Evolutionary conservation across 2,797 vertebrate species (phyloP), one percentile per base, ranked within the genome.

Genomic region (Diplodus puntazzo): DNA sequence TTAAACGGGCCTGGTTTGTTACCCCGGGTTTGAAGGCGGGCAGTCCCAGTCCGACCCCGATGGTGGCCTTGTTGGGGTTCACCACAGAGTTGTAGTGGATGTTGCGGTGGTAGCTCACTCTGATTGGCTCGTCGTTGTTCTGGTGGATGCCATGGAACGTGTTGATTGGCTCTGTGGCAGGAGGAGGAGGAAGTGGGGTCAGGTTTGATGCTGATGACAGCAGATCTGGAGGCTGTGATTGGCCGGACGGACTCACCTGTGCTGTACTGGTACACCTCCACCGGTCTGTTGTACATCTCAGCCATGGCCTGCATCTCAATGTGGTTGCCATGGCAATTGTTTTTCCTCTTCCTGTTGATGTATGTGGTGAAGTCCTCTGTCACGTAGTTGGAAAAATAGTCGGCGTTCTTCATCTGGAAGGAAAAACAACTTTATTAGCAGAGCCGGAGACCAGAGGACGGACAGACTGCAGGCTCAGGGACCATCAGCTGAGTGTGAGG

Each of bases 301-400:
- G 97, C 97, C 97, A 99, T 99, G 55, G 97, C 97, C 90, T 98
- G 97, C 97, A 98, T 98, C 91, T 98, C 97, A 13, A 98, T 98
- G 91, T 98, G 97, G 94, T 99, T 99, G 64, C 97, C 97, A 1
- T 99, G 97, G 88, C 97, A 98, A 67, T 97, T 98, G 92, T 97
- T 98, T 96, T 98, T 98, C 88, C 97, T 95, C 83, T 99, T 98
- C 84, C 97, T 96, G 93, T 97, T 98, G 92, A 99, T 97, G 92
- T 99, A 97, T 83, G 97, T 98, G 90, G 97, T 97, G 77, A 98
- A 98, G 83, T 99, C 97, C 90, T 99, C 97, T 0, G 97, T 99
- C 90, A 99, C 97, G 18, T 99, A 99, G 92, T 97, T 98, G 69
- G 97, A 98, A 84, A 98, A 98, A 78, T 98, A 98, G 87, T 98